Percentiles rank a stretch among this genome's conserved stretches.
Evolutionary conservation across 2,797 vertebrate species (phyloP).

Genomic region (Notoglanidium macrostoma): DNA sequence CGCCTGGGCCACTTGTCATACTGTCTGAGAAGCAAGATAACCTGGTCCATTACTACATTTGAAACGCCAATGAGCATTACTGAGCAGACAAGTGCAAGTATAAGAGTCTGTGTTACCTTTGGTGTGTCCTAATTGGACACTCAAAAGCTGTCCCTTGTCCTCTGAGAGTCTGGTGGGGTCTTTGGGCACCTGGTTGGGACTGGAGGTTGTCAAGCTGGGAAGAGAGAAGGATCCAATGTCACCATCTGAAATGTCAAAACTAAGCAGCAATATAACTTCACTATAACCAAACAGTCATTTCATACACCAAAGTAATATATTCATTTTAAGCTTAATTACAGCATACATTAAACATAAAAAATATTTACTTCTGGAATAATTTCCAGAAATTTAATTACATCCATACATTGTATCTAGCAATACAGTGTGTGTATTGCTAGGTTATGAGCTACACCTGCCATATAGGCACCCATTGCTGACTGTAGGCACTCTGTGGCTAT

Average conservation of each 20-base stretch:
- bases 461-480: not conserved
- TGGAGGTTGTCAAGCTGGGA: slow-evolving; percentile 80
- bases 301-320: not conserved
- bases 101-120: slow-evolving; percentile 47
- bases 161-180: slow-evolving; percentile 74
- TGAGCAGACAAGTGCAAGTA: not conserved
- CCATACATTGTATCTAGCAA: not conserved
- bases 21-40: slow-evolving; percentile 64
- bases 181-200: slow-evolving; percentile 84
- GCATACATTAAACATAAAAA: not conserved
- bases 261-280: not conserved
- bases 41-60: not conserved
- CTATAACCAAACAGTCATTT: not conserved
- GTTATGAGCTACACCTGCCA: not conserved
- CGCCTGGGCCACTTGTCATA: slow-evolving; percentile 48
- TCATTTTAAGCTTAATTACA: not conserved
- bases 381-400: not conserved
- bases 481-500: not conserved
- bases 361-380: not conserved
- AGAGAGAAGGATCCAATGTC: slow-evolving; percentile 22
- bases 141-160: slow-evolving; percentile 75
- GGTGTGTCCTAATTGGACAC: slow-evolving; percentile 71
- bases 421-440: not conserved
- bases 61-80: not conserved
- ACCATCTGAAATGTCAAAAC: not conserved